A percentile compares a stretch with the other conserved stretches of the same genome.
These are phyloP conservation scores for Coleophora deauratella DNA, from an alignment of 2,888 invertebrate genomes.

Conservation along the genomic window DNA sequence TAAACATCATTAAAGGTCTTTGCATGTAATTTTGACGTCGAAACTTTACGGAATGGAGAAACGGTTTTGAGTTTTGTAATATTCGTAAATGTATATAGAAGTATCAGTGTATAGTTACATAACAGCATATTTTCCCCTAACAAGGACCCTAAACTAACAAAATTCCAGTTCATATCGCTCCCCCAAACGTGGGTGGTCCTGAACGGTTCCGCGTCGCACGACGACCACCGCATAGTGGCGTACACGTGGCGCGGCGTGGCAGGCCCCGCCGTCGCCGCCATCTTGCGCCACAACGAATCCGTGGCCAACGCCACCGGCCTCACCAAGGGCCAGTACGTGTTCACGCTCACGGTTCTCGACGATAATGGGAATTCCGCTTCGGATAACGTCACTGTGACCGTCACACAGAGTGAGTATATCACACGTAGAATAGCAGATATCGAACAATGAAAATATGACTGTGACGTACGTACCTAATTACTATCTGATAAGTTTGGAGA, in stretches of 20 bases:
- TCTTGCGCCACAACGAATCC: constrained; percentile 73
- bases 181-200: constrained; percentile 87
- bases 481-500: too few relatives aligned
- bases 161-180: constrained; percentile 81
- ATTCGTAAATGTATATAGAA: too few relatives aligned
- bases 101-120: too few relatives aligned
- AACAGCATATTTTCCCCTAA: too few relatives aligned
- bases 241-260: constrained; percentile 89
- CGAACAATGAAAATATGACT: too few relatives aligned
- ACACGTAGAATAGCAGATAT: too few relatives aligned
- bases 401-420: constrained; percentile 84
- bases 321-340: constrained; percentile 88
- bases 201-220: constrained; percentile 86
- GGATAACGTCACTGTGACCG: constrained; percentile 82
- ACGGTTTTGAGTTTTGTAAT: too few relatives aligned
- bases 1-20: too few relatives aligned
- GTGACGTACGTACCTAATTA: too few relatives aligned
- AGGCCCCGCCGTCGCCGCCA: constrained; percentile 76
- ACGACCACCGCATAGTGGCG: constrained; percentile 87
- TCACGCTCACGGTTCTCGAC: constrained; percentile 87
- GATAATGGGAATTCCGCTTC: constrained; percentile 87
- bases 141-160: too few relatives aligned
- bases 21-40: too few relatives aligned
- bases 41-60: too few relatives aligned
- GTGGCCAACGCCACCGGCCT: constrained; percentile 85